Conservation (phyloP, 1,140 invertebrate genomes). For the Anastrepha obliqua region DNA sequence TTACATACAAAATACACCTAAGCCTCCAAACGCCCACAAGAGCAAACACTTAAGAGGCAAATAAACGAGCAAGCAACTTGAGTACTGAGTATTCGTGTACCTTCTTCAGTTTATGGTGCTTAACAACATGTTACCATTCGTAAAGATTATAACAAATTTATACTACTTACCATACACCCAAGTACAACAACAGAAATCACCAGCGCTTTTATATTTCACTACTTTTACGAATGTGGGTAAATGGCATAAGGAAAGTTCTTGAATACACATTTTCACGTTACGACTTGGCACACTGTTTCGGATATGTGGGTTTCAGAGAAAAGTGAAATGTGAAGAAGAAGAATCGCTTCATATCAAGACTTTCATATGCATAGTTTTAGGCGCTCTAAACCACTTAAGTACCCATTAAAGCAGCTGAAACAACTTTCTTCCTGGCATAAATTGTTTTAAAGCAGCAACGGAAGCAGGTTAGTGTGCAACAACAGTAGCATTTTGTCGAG, state of each 20-base stretch:
- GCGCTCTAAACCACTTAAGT: neutral
- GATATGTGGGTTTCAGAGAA: too few species aligned
- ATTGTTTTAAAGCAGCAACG: conserved; percentile 34
- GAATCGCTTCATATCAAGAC: too few species aligned
- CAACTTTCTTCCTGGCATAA: neutral
- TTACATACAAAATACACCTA: neutral
- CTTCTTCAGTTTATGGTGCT: neutral
- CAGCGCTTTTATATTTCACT: neutral
- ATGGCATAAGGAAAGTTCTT: neutral
- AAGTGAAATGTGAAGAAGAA: too few species aligned
- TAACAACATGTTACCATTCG: conserved; percentile 47
- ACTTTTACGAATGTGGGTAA: conserved; percentile 24
- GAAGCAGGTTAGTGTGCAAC: neutral
- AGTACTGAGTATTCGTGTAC: neutral
- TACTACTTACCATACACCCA: neutral
- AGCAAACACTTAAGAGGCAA: conserved; percentile 18
- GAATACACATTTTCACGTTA: neutral
- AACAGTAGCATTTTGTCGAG: neutral
- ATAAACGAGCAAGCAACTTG: conserved; percentile 28
- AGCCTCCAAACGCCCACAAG: conserved; percentile 2
- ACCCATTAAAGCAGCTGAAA: conserved; percentile 8
- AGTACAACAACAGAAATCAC: neutral
- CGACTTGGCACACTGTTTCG: too few species aligned
- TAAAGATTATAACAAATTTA: conserved; percentile 42
- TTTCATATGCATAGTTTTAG: conserved; percentile 18